Percentiles rank a stretch among this genome's conserved stretches.
Evolutionary conservation across 2,113 vertebrate genomes (phyloP).

Genomic region (Oceanodroma tethys): DNA sequence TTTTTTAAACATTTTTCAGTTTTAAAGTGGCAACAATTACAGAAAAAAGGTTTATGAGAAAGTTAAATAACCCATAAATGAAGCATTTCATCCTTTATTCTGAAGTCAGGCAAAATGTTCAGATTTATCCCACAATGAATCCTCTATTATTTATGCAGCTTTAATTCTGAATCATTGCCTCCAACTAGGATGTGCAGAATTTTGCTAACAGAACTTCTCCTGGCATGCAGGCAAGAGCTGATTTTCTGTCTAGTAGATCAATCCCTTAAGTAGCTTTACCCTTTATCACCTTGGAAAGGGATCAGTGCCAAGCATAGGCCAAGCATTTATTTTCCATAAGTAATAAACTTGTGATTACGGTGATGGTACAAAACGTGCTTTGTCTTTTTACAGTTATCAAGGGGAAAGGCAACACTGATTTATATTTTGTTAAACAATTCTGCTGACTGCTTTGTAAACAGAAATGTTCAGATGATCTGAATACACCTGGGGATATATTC

Average conservation of each 20-base stretch:
- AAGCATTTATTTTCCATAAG: conserved; percentile 27
- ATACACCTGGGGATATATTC: background rate
- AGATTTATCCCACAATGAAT: background rate
- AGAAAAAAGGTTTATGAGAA: background rate
- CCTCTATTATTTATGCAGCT: conserved; percentile 11
- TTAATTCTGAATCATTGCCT: conserved; percentile 27
- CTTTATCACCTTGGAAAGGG: conserved; percentile 40
- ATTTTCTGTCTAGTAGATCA: conserved; percentile 12
- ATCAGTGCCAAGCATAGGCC: background rate
- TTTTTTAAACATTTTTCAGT: background rate
- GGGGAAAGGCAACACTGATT: conserved; percentile 6
- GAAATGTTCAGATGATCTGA: conserved; percentile 16
- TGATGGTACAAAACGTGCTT: background rate
- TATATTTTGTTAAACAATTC: background rate
- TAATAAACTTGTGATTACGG: conserved; percentile 19
- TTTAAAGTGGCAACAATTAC: background rate
- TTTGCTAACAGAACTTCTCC: background rate
- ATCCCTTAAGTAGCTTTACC: conserved; percentile 44
- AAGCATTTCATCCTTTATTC: background rate
- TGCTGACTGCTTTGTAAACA: conserved; percentile 45
- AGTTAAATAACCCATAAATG: background rate
- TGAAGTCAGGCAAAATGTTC: background rate
- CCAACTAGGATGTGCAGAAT: background rate
- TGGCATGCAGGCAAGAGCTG: background rate
- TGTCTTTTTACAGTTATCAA: conserved; percentile 22